Conservation (phyloP, 2,797 vertebrate genomes). For the Enteromius unitaeniatus region DNA sequence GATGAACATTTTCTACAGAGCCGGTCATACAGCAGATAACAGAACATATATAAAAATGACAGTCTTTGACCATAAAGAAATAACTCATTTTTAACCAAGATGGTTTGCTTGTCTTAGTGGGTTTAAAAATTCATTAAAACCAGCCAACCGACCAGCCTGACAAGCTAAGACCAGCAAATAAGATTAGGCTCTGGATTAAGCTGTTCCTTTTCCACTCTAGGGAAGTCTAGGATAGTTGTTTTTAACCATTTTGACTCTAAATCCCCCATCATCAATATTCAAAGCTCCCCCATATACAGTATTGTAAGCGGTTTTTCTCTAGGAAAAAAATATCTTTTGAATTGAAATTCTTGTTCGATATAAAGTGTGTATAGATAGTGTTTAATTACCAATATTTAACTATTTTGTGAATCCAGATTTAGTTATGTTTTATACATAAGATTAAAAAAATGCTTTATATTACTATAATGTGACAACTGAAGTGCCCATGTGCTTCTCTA, state of each 20-base stretch:
- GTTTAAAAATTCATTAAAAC: neutral
- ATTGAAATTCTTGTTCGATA: neutral
- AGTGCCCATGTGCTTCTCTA: neutral
- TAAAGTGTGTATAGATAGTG: neutral
- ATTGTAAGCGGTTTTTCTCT: neutral
- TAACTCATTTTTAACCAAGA: neutral
- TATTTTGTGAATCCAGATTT: neutral
- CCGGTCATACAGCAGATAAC: neutral
- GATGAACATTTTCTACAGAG: neutral
- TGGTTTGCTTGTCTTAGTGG: neutral
- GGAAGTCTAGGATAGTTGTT: neutral
- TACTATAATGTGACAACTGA: neutral
- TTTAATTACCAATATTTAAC: neutral
- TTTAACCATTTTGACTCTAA: neutral
- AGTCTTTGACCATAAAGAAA: neutral
- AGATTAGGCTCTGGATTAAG: neutral
- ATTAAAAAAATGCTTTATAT: neutral
- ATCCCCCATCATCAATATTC: neutral
- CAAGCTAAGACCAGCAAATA: neutral
- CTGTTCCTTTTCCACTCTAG: neutral
- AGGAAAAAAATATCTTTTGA: too few relatives aligned
- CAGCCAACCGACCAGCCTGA: neutral
- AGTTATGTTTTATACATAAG: neutral
- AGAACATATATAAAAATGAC: neutral
- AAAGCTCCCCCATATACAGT: neutral